Conservation (phyloP, 2,113 vertebrate genomes). For the Sphaerodactylus townsendi region DNA sequence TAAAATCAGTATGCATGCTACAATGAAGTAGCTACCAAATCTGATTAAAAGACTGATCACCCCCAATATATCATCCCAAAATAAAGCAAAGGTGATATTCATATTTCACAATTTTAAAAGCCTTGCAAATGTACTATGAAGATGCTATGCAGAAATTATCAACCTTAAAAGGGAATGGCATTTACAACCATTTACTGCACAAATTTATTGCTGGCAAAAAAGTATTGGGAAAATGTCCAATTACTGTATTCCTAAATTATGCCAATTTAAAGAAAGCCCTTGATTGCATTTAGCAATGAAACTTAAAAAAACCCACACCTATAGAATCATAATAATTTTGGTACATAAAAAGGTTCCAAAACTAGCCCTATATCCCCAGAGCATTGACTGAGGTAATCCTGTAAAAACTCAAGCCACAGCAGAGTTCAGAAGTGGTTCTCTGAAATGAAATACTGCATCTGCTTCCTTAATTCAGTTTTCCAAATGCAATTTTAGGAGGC, state of each 20-base stretch:
- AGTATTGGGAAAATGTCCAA: conserved; percentile 31
- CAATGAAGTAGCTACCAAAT: conserved; percentile 48
- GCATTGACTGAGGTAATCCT: conserved; percentile 63
- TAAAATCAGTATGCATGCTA: conserved; percentile 31
- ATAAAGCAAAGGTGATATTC: conserved; percentile 36
- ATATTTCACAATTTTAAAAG: conserved; percentile 15
- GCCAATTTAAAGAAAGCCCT: conserved; percentile 54
- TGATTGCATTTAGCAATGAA: conserved; percentile 65
- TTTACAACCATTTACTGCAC: conserved; percentile 43
- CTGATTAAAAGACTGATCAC: conserved; percentile 45
- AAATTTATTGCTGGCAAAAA: conserved; percentile 59
- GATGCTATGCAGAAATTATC: conserved; percentile 42
- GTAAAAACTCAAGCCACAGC: conserved; percentile 53
- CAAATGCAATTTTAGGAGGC: conserved; percentile 48
- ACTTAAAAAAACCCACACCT: conserved; percentile 61
- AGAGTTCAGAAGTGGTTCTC: conserved; percentile 47
- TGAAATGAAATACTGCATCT: conserved; percentile 46
- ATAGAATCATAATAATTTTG: conserved; percentile 46
- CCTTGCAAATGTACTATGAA: conserved; percentile 30
- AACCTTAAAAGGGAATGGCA: conserved; percentile 60
- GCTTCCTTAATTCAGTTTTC: conserved; percentile 45
- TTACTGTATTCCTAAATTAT: conserved; percentile 34
- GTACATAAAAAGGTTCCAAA: conserved; percentile 55
- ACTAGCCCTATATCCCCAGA: conserved; percentile 61
- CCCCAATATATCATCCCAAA: conserved; percentile 40